These are phyloP conservation scores for Liodrosophila aerea DNA, from an alignment of 2,888 invertebrate genomes.

Conservation along the genomic window DNA sequence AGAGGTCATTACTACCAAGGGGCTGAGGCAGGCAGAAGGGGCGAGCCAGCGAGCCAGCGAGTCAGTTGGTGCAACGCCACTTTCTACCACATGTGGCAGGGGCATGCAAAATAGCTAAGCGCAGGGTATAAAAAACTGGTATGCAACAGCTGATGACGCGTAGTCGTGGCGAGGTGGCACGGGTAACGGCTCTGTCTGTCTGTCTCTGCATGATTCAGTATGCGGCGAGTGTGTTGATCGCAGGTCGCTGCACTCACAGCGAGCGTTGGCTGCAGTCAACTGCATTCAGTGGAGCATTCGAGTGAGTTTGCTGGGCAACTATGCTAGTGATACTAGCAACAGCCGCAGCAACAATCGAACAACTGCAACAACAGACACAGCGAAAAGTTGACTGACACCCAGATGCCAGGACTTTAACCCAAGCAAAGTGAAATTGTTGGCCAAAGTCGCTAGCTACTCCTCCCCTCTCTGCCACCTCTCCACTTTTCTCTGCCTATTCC, in stretches of 20 bases:
- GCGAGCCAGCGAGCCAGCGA: too few relatives aligned
- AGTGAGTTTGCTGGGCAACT: slow-evolving; percentile 73
- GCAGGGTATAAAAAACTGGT: slow-evolving; percentile 50
- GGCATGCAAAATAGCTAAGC: slow-evolving; percentile 66
- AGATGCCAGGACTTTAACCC: slow-evolving; percentile 77
- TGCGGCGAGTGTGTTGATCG: slow-evolving; percentile 46
- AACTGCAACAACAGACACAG: slow-evolving; percentile 27
- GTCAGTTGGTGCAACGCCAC: slow-evolving; percentile 45
- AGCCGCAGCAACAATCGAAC: slow-evolving; percentile 22
- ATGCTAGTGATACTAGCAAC: slow-evolving; percentile 68
- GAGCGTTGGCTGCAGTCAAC: slow-evolving; percentile 10
- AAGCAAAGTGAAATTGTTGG: slow-evolving; percentile 76
- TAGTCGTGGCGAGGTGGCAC: slow-evolving; percentile 6
- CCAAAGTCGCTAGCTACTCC: slow-evolving; percentile 19
- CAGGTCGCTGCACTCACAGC: slow-evolving; percentile 67
- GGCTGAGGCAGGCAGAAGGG: too few relatives aligned
- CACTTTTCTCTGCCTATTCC: slow-evolving; percentile 11
- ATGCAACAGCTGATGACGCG: slow-evolving; percentile 56
- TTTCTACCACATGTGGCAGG: slow-evolving; percentile 68
- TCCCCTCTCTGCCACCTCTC: too few relatives aligned
- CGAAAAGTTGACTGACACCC: slow-evolving; percentile 76
- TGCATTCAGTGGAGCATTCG: slow-evolving; percentile 71
- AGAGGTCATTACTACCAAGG: slow-evolving; percentile 69
- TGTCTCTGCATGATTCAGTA: slow-evolving; percentile 17
- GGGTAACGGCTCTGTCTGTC: background rate